Conservation (phyloP, 1,140 invertebrate species). For the Scaptomyza montana region DNA sequence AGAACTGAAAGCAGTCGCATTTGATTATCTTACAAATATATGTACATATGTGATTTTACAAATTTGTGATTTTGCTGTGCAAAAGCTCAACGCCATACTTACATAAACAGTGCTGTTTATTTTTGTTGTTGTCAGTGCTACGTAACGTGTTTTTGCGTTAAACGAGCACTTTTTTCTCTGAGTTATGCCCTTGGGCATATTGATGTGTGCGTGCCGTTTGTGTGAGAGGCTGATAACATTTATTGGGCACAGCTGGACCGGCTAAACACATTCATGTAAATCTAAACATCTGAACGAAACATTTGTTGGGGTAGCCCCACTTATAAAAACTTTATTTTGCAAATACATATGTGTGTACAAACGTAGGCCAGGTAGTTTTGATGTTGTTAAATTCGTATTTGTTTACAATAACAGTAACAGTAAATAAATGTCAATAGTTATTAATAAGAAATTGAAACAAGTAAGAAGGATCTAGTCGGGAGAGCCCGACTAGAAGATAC, state of each 20-base stretch:
- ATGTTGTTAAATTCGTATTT: background rate
- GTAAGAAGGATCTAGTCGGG: no score
- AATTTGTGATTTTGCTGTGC: background rate
- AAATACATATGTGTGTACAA: no score
- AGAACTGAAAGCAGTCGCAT: constrained; percentile 6
- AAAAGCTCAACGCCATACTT: constrained; percentile 33
- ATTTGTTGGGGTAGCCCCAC: constrained; percentile 12
- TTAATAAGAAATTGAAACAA: no score
- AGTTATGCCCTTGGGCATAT: constrained; percentile 27
- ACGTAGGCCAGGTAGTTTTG: no score
- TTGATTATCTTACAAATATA: constrained; percentile 17
- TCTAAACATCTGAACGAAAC: background rate
- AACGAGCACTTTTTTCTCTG: constrained; percentile 1
- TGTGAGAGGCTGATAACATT: constrained; percentile 6
- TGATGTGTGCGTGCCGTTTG: background rate
- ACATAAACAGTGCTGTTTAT: constrained; percentile 32
- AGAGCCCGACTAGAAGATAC: no score
- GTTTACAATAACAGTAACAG: no score
- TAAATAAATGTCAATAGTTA: no score
- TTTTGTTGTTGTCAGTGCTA: constrained; percentile 22
- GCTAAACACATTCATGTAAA: constrained; percentile 6
- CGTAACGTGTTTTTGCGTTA: constrained; percentile 40
- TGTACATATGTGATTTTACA: background rate
- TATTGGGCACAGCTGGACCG: constrained; percentile 15
- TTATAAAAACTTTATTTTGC: background rate